Base-by-base conservation (phyloP, 2,888 invertebrate genomes). In the Zygothrica quintamaculata region DNA sequence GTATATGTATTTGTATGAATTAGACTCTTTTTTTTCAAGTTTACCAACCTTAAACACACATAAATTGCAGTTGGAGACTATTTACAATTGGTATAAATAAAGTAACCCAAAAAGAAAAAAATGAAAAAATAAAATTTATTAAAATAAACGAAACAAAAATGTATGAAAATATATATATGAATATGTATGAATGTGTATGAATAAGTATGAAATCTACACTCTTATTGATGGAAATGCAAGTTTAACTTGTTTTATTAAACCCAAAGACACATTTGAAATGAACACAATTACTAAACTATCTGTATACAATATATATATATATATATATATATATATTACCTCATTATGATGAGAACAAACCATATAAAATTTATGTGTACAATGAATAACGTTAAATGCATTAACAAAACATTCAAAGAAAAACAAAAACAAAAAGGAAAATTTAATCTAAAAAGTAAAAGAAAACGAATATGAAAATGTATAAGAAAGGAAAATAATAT, bases 221-320 rank as follows among this genome's bases (percentile, higher is more conserved):
- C n/a, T n/a, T n/a, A n/a, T n/a, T n/a, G n/a, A n/a, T n/a, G n/a
- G n/a, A n/a, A n/a, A n/a, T n/a, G n/a, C 67, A 67, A 68, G 62
- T 67, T 12, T 34, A 74, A 74, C 57, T 74, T 71, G 68, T 61
- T 52, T 39, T 18, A 36, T 48, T 48, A 11, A 67, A 61, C 56
- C 70, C 74, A 73, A 70, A 55, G 62, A 70, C 74, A 62, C 69
- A 68, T 68, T 70, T 42, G 33, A 70, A 73, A 70, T 67, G 62
- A 73, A 53, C 16, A 48, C 26, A 52, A 18, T n/a, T 25, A 47
- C 11, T 36, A n/a, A n/a, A 58, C 9, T 40, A 46, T 46, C 40
- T 16, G 9, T 34, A 34, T 40, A 59, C 26, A 59, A 51, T n/a
- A 16, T 29, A 16, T 31, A 52, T 18, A 36, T 36, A 36, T 8